These are phyloP conservation scores for Eueremaeus valkanovi DNA, from an alignment of 2,888 invertebrate species.

Conservation along the genomic window DNA sequence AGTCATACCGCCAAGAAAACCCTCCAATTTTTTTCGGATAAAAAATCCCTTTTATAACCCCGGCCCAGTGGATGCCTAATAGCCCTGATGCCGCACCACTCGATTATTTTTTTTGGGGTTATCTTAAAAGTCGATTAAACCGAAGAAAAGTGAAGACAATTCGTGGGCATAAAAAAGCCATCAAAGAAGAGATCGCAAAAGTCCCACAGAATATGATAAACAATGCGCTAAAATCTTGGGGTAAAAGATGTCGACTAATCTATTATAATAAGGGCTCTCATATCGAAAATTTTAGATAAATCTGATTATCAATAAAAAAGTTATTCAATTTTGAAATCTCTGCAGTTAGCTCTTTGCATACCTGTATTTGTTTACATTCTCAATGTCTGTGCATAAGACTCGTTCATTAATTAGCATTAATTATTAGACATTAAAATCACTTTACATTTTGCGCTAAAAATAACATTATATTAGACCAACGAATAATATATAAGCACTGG, in stretches of 20 bases:
- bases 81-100: conserved; percentile 32
- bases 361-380: too few species aligned
- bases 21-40: conserved; percentile 2
- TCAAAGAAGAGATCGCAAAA: conserved; percentile 22
- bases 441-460: too few species aligned
- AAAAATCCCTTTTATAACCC: conserved; percentile 34
- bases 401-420: too few species aligned
- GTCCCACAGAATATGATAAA: conserved; percentile 32
- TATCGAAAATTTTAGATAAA: conserved; percentile 26
- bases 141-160: neutral
- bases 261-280: conserved; percentile 34
- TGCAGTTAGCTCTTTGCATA: too few species aligned
- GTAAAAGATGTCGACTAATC: conserved; percentile 18
- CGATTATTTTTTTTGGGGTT: conserved; percentile 38
- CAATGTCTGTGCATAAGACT: too few species aligned
- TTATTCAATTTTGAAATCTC: too few species aligned
- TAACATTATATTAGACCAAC: too few species aligned
- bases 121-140: conserved; percentile 22
- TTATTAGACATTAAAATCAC: too few species aligned
- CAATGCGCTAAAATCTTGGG: conserved; percentile 30
- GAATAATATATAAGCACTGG: too few species aligned
- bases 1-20: conserved; percentile 35
- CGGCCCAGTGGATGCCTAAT: conserved; percentile 22
- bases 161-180: conserved; percentile 9
- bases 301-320: neutral